These are phyloP conservation scores for Vireo altiloquus DNA, from an alignment of 2,113 vertebrate species.

Conservation along the genomic window DNA sequence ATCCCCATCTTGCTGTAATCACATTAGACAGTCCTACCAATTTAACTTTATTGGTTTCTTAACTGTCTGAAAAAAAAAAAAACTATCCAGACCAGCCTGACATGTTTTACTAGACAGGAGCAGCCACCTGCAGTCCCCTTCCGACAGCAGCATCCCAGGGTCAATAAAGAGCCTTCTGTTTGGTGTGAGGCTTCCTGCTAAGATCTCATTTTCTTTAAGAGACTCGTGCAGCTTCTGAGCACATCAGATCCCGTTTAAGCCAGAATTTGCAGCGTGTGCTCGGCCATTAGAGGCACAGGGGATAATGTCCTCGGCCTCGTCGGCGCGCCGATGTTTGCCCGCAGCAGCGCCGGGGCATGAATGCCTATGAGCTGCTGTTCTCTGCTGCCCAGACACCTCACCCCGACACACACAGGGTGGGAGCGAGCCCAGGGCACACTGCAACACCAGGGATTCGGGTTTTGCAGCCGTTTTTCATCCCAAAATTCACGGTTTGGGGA, in stretches of 20 bases:
- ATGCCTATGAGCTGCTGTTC: rapidly evolving
- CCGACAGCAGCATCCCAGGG: neutral
- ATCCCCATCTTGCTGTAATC: constrained; percentile 45
- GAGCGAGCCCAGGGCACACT: rapidly evolving
- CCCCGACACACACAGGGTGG: rapidly evolving
- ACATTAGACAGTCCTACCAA: constrained; percentile 29
- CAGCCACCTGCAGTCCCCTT: constrained; percentile 33
- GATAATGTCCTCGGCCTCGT: rapidly evolving
- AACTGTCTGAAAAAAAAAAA: neutral
- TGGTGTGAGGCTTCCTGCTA: constrained; percentile 2
- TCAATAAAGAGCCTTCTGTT: constrained; percentile 26
- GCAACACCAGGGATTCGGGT: neutral
- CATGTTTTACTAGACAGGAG: neutral
- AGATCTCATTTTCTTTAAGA: constrained; percentile 23
- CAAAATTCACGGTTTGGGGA: neutral
- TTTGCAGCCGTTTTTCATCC: neutral
- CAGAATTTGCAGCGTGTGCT: neutral
- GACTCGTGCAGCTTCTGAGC: neutral
- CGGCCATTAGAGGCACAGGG: neutral
- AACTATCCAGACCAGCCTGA: neutral
- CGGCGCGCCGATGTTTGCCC: rapidly evolving
- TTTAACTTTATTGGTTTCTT: constrained; percentile 31
- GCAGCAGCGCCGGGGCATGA: neutral
- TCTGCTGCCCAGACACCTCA: neutral
- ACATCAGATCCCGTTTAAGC: neutral